Evolutionary conservation across 2,113 vertebrate genomes (phyloP).

Genomic region (Hyperoodon ampullatus): DNA sequence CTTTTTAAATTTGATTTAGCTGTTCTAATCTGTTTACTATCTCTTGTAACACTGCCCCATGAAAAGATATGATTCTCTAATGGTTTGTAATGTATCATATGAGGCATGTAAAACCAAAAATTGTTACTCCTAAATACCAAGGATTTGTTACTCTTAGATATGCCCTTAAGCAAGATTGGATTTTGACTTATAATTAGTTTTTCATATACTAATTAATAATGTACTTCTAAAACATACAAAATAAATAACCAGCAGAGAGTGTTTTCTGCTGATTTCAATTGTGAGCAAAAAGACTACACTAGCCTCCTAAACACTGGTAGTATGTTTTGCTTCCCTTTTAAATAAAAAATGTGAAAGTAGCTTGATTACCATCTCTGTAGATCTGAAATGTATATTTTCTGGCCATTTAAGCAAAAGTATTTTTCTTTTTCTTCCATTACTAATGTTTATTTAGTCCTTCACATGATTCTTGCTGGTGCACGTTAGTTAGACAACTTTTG

Average conservation of each 20-base stretch:
- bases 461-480: not conserved
- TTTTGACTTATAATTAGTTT: conserved; percentile 50
- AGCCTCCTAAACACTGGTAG: not conserved
- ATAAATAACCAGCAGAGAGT: not conserved
- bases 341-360: not conserved
- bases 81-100: conserved; percentile 80
- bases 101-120: conserved; percentile 75
- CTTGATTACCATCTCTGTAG: not conserved
- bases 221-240: not conserved
- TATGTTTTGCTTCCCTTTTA: not conserved
- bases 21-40: conserved; percentile 83
- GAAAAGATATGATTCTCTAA: conserved; percentile 82
- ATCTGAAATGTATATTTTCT: not conserved
- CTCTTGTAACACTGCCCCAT: conserved; percentile 81
- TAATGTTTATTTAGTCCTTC: not conserved
- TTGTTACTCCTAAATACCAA: conserved; percentile 68
- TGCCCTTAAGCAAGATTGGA: conserved; percentile 52
- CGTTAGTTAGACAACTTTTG: not conserved
- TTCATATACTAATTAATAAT: conserved; percentile 41
- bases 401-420: not conserved
- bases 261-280: not conserved
- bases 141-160: conserved; percentile 68
- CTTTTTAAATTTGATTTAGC: conserved; percentile 86
- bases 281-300: not conserved
- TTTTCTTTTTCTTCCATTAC: not conserved